Percentiles rank a stretch among this genome's conserved stretches.
Conservation (phyloP, 2,797 vertebrate genomes). For the Sciurus vulgaris region DNA sequence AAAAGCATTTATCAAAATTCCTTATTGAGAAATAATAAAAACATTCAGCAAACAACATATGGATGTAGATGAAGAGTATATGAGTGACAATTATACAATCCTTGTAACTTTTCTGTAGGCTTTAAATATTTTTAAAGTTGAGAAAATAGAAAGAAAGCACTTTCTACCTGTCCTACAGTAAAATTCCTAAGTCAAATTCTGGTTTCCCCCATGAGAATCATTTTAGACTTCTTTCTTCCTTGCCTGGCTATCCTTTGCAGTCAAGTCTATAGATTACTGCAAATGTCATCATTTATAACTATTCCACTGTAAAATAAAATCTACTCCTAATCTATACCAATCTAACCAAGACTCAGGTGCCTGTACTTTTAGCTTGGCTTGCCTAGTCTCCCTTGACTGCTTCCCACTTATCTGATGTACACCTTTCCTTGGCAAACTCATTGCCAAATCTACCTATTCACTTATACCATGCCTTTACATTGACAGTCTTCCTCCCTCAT, state of each 20-base stretch:
- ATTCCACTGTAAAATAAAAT: background rate
- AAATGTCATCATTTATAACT: background rate
- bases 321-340: background rate
- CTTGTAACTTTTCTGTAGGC: background rate
- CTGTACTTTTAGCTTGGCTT: background rate
- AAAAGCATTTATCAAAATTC: conserved; percentile 1
- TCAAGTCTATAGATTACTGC: background rate
- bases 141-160: conserved; percentile 17
- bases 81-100: background rate
- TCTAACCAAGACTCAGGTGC: background rate
- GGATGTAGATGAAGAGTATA: background rate
- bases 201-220: background rate
- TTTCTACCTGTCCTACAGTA: background rate
- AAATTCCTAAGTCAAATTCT: conserved; percentile 41
- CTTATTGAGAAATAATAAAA: background rate
- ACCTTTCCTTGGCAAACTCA: background rate
- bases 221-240: background rate
- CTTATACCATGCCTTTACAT: background rate
- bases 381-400: background rate
- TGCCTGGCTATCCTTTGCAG: background rate
- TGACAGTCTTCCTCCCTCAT: background rate
- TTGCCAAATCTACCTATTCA: background rate
- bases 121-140: conserved; percentile 12
- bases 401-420: background rate
- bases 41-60: background rate